Conservation (phyloP, 2,888 invertebrate species). For the Dilophus febrilis region DNA sequence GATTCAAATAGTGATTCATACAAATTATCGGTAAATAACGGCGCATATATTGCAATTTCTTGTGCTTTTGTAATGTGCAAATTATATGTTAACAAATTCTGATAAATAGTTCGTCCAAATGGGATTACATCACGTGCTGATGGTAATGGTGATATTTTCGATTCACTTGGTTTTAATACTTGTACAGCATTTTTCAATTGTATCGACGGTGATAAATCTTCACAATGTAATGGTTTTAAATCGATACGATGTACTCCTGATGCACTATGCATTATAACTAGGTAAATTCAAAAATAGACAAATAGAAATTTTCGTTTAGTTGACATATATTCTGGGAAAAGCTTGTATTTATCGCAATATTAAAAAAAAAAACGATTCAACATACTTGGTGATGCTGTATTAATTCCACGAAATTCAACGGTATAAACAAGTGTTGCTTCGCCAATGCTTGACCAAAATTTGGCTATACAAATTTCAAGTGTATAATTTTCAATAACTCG, state of each 20-base stretch:
- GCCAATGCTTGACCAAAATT: slow-evolving; percentile 89
- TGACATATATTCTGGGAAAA: too few relatives aligned
- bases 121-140: slow-evolving; percentile 74
- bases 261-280: slow-evolving; percentile 47
- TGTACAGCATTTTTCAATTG: slow-evolving; percentile 59
- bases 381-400: slow-evolving; percentile 40
- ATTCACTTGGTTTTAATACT: slow-evolving; percentile 61
- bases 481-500: slow-evolving; percentile 60
- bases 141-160: slow-evolving; percentile 63
- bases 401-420: slow-evolving; percentile 67
- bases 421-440: slow-evolving; percentile 55
- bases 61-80: slow-evolving; percentile 67
- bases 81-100: slow-evolving; percentile 71
- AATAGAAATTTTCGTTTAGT: too few relatives aligned
- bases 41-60: slow-evolving; percentile 64
- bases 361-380: too few relatives aligned
- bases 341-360: too few relatives aligned
- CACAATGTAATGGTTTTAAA: slow-evolving; percentile 50
- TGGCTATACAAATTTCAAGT: slow-evolving; percentile 77
- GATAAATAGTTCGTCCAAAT: slow-evolving; percentile 77
- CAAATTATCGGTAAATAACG: slow-evolving; percentile 67
- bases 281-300: too few relatives aligned
- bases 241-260: slow-evolving; percentile 58
- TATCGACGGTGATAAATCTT: slow-evolving; percentile 62
- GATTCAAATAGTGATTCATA: slow-evolving; percentile 95